A percentile compares a stretch with the other conserved stretches of the same genome.
Conservation (phyloP, 2,797 vertebrate genomes). For the Halcyon chelicuti region DNA sequence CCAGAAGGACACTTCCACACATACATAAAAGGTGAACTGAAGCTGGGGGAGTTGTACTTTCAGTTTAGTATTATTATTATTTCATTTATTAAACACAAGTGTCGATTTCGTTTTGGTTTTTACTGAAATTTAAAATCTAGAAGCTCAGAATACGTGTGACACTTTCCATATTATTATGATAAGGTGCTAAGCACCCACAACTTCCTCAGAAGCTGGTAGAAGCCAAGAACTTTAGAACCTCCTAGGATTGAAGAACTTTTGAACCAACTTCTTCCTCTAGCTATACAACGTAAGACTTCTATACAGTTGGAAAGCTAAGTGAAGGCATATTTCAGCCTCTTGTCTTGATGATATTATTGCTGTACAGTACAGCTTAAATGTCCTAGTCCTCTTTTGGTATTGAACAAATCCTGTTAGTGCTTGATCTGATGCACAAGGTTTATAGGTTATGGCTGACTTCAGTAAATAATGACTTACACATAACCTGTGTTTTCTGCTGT, state of each 20-base stretch:
- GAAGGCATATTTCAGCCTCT: neutral
- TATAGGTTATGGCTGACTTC: slow-evolving; percentile 48
- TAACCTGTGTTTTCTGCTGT: slow-evolving; percentile 3
- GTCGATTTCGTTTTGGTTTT: neutral
- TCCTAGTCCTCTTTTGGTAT: slow-evolving; percentile 14
- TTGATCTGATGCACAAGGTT: slow-evolving; percentile 34
- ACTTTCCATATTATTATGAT: neutral
- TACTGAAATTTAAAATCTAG: neutral
- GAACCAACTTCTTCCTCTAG: neutral
- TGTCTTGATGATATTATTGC: slow-evolving; percentile 30
- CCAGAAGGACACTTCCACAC: slow-evolving; percentile 31
- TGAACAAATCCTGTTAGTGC: slow-evolving; percentile 22
- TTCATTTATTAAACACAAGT: neutral
- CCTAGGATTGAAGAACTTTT: neutral
- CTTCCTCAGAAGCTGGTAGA: neutral
- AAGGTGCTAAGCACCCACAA: neutral
- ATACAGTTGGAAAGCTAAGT: slow-evolving; percentile 23
- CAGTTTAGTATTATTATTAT: neutral
- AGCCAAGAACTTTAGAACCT: neutral
- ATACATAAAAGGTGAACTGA: neutral
- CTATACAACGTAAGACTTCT: neutral
- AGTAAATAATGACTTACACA: slow-evolving; percentile 36
- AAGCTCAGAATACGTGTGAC: neutral
- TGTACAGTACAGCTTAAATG: slow-evolving; percentile 2
- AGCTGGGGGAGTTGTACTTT: neutral